These are phyloP conservation scores for Dryobates pubescens DNA, from an alignment of 2,797 vertebrate species.

Conservation along the genomic window DNA sequence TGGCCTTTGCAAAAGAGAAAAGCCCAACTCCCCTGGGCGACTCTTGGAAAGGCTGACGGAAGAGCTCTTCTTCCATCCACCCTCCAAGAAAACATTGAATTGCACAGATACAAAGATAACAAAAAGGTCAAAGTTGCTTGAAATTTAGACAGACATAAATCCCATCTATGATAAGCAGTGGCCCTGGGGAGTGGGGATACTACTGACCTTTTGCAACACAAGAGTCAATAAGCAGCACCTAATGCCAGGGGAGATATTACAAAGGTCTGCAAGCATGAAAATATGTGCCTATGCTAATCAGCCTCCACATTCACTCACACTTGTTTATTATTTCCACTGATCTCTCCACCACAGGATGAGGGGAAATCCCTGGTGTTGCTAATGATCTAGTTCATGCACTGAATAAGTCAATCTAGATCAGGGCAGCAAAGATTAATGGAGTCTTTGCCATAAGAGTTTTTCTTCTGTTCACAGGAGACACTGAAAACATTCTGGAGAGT, in stretches of 20 bases:
- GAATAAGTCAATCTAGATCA: conserved; percentile 44
- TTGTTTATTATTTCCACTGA: conserved; percentile 9
- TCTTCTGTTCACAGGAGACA: conserved; percentile 18
- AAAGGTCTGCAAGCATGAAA: conserved; percentile 1
- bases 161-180: conserved; percentile 49
- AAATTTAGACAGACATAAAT: conserved; percentile 72
- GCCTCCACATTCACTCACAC: neutral
- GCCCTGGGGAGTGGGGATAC: conserved; percentile 21
- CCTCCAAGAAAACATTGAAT: neutral
- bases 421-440: conserved; percentile 54
- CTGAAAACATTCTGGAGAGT: neutral
- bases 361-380: conserved; percentile 18
- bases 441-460: conserved; percentile 10
- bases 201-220: conserved; percentile 67
- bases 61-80: neutral
- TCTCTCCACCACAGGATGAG: neutral
- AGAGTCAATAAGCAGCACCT: conserved; percentile 27
- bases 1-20: conserved; percentile 25
- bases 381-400: conserved; percentile 20
- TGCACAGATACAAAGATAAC: conserved; percentile 3
- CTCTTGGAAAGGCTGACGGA: neutral
- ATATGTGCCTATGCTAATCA: neutral
- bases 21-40: neutral
- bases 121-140: conserved; percentile 70
- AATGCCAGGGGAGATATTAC: neutral